These are phyloP conservation scores for Adela reaumurella DNA, from an alignment of 2,888 invertebrate genomes.

Conservation along the genomic window DNA sequence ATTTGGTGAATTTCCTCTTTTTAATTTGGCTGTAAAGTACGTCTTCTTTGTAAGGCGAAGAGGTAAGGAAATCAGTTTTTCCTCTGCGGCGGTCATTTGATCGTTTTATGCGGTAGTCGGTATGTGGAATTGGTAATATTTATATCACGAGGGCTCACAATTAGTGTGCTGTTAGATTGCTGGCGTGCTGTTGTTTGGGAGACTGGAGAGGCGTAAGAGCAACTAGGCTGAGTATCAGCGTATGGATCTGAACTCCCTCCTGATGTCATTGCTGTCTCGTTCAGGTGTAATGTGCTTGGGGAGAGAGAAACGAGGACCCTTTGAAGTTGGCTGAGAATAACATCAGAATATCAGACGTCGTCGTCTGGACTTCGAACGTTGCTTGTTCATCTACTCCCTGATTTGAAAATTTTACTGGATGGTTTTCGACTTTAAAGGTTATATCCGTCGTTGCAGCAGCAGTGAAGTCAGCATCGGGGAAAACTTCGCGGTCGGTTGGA, in stretches of 20 bases:
- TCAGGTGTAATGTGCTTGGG: background rate
- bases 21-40: background rate
- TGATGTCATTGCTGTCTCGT: too few species aligned
- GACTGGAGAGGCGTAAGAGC: too few species aligned
- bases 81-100: too few species aligned
- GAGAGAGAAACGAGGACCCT: background rate
- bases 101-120: too few species aligned
- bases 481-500: slow-evolving; percentile 9
- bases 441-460: slow-evolving; percentile 10
- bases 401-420: background rate
- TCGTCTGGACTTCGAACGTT: background rate
- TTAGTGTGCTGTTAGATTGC: background rate
- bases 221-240: too few species aligned
- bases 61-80: too few species aligned
- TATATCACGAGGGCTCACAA: background rate
- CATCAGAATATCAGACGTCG: background rate
- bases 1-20: background rate
- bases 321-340: background rate
- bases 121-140: too few species aligned
- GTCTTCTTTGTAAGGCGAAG: background rate
- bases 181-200: too few species aligned
- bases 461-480: slow-evolving; percentile 8
- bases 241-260: too few species aligned
- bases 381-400: background rate
- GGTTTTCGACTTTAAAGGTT: background rate